Conservation (phyloP, 2,888 invertebrate genomes). For the Rotaria macrura region DNA sequence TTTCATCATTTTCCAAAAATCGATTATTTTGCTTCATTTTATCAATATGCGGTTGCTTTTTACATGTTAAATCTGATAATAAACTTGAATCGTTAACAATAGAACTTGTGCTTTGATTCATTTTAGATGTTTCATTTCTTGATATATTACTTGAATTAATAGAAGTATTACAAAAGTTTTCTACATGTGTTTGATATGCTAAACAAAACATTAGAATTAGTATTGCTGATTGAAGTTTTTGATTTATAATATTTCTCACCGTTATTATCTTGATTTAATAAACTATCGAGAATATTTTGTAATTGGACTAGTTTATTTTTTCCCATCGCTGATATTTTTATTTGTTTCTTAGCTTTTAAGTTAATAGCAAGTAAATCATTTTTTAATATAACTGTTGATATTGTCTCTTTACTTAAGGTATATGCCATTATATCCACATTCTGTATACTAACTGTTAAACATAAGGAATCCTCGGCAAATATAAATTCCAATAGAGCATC, state of each 20-base stretch:
- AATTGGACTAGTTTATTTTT: background rate
- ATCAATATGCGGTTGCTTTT: background rate
- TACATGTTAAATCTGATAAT: background rate
- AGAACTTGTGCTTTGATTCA: background rate
- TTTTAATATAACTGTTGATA: background rate
- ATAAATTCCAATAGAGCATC: background rate
- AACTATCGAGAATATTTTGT: background rate
- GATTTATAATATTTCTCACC: background rate
- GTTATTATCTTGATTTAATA: background rate
- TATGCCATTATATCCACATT: background rate
- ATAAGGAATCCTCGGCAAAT: background rate
- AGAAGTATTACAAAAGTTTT: background rate
- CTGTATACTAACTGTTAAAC: background rate
- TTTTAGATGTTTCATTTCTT: background rate
- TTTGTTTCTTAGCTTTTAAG: background rate
- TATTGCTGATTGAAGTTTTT: background rate
- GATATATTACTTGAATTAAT: background rate
- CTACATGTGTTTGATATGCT: background rate
- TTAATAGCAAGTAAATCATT: background rate
- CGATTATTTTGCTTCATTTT: background rate
- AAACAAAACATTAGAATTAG: background rate
- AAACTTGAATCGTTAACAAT: background rate
- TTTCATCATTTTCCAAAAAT: background rate
- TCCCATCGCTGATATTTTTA: background rate
- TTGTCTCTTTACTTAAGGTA: conserved; percentile 4